Evolutionary conservation across 2,797 vertebrate genomes (phyloP), one percentile per base, ranked within the genome.

Genomic region (Eulemur rubriventer): DNA sequence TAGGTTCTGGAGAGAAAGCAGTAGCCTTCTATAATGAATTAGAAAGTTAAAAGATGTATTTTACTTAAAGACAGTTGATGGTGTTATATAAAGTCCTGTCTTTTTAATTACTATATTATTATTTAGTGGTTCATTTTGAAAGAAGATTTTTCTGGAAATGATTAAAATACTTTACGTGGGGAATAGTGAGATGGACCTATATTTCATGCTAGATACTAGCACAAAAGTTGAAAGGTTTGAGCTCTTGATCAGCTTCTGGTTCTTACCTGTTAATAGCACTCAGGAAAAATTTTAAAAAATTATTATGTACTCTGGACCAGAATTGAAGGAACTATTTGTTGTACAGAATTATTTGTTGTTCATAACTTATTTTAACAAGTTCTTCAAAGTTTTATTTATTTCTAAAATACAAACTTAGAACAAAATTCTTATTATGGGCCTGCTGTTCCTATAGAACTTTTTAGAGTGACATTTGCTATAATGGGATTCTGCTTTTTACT

Each of bases 351-450:
- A 92, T 61, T 93, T 80, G 59, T 69, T 78, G 24, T 75, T 69
- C 69, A 67, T 61, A 93, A 76, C 8, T 78, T 87, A 76, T 61
- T 94, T 91, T 70, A 78, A 65, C 61, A 79, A 73, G n/a, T 79
- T 95, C n/a, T 72, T 33, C 12, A 59, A 88, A 87, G 33, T 93
- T 78, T 95, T 82, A 70, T 76, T 92, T 65, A n/a, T 79, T 89
- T 94, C 38, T 84, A 92, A 94, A 91, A 35, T 79, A 88, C 33
- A 83, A 88, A 35, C 50, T 91, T 94, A 69, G 26, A 80, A 79
- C 24, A 89, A 52, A 94, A 75, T 80, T 95, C 30, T 61, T 79
- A 9, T 30, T 67, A 65, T n/a, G 26, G 72, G n/a, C 35, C 59
- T 61, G 5, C 59, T 61, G 24, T 70, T 26, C 30, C 75, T 93